phyloP scores from a whole-genome alignment of 1,140 invertebrate genomes.

The Eufriesea mexicana region DNA sequence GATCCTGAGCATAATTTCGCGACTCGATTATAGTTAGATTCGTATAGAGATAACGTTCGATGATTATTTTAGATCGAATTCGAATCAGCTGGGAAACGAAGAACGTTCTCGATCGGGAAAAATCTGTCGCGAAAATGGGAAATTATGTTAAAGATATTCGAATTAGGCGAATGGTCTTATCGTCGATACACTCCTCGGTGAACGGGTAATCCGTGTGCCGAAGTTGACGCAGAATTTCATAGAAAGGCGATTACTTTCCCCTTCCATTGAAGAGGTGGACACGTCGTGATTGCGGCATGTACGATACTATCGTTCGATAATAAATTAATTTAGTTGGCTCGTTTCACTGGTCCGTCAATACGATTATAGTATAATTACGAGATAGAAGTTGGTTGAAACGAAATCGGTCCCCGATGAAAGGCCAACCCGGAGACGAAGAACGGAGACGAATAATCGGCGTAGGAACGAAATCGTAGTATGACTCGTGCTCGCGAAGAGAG shows the following conservation, averaged over 20 bases:
- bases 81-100: no score
- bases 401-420: neutral
- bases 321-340: constrained; percentile 42
- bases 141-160: no score
- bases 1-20: neutral
- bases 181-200: neutral
- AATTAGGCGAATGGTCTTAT: neutral
- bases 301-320: constrained; percentile 3
- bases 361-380: constrained; percentile 54
- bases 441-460: no score
- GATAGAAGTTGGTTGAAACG: neutral
- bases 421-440: no score
- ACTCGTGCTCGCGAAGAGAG: neutral
- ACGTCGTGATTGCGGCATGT: neutral
- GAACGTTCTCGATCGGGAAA: no score
- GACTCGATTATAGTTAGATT: neutral
- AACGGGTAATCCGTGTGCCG: neutral
- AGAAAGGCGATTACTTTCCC: neutral
- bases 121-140: no score
- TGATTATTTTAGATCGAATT: no score
- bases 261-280: no score
- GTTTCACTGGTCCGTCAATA: constrained; percentile 12
- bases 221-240: neutral
- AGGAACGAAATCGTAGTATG: neutral
- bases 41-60: no score